Base-by-base conservation (phyloP, 2,888 invertebrate genomes). In the Caenorhabditis sp. region DNA sequence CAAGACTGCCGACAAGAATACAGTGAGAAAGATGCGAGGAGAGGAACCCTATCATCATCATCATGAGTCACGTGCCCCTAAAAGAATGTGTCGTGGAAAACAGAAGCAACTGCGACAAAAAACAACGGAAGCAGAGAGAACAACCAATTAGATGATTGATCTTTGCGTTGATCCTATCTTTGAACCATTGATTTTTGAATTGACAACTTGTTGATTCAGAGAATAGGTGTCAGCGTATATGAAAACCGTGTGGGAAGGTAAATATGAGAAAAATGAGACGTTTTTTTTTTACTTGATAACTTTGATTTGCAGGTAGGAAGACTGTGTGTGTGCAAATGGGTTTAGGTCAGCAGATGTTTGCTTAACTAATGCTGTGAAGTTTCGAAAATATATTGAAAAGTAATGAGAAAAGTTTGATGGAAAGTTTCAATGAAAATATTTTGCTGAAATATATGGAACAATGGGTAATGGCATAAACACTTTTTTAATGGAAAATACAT, bases 101-200 rank as follows among this genome's bases (percentile, higher is more conserved):
- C 28, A 64, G 8, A 49, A 70, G 24, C 10, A 47, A 47, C 19
- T 54, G n/a, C 10, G 19, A 19, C n/a, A n/a, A n/a, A 38, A 31
- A 38, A 12, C 12, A 14, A 14, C 14, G 54, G 22, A 54, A 14
- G 26, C 51, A 54, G 69, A 77, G 24, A 80, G 80, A 80, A 81
- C 74, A 44, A 81, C 58, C 80, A 74, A 75, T 49, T 68, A 59
- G 44, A 70, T 79, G 79, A 79, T 77, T 77, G 70, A 79, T 79
- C 70, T 63, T 70, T 61, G 49, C 44, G 38, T 54, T 79, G 79
- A 79, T 72, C 70, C 70, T 70, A 64, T 70, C 79, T 79, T 79
- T 79, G 79, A 79, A 79, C 79, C 79, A 79, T 70, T 79, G 79
- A 79, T 70, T 79, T 79, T 79, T 79, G 79, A 19, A 79, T 79